These are phyloP conservation scores for Halyomorpha halys DNA, from an alignment of 1,140 invertebrate genomes.

Conservation along the genomic window DNA sequence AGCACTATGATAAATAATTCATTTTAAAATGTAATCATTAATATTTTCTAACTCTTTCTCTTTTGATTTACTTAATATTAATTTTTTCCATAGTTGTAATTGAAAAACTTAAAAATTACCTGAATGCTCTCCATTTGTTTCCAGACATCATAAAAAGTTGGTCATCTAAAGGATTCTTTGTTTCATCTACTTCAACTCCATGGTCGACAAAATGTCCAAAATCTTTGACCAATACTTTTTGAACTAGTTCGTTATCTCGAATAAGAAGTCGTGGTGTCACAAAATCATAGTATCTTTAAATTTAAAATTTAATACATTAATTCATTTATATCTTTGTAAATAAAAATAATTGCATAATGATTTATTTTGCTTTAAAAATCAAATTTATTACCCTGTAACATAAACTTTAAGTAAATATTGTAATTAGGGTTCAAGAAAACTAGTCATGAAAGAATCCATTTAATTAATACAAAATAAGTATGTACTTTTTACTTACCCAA, in stretches of 20 bases:
- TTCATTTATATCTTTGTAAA: not conserved
- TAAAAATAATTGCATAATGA: not conserved
- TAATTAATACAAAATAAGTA: too few relatives aligned
- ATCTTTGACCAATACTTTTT: constrained; percentile 34
- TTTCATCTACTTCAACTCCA: constrained; percentile 24
- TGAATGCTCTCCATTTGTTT: constrained; percentile 38
- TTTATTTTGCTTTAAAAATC: too few relatives aligned
- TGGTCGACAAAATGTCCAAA: constrained; percentile 34
- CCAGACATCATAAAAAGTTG: constrained; percentile 29
- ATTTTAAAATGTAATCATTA: too few relatives aligned
- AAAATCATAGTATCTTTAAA: constrained; percentile 26
- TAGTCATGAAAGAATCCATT: not conserved
- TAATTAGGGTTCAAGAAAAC: not conserved
- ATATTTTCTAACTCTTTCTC: too few relatives aligned
- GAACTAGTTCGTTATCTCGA: constrained; percentile 36
- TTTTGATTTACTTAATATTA: too few relatives aligned
- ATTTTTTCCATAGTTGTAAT: constrained; percentile 29
- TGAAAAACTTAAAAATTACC: constrained; percentile 42
- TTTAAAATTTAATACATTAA: not conserved
- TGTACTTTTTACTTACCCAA: not conserved
- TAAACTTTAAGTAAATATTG: not conserved
- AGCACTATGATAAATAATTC: too few relatives aligned
- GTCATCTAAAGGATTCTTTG: constrained; percentile 24
- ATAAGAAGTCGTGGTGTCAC: constrained; percentile 28
- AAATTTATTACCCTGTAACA: not conserved